phyloP scores from a whole-genome alignment of 2,797 vertebrate genomes.

The Thamnophis elegans region DNA sequence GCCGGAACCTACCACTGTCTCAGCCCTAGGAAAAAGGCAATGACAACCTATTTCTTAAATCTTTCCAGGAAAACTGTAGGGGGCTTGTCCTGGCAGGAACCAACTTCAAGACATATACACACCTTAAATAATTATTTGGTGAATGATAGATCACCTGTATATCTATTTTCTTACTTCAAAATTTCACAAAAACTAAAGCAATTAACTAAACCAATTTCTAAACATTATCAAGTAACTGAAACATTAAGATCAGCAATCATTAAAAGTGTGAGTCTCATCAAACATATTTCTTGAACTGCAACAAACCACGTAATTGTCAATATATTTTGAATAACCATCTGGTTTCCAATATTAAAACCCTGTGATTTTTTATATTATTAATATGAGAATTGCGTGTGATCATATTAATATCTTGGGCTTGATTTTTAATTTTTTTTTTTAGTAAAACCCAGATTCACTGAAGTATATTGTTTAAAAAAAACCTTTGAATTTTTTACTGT shows the following conservation, averaged over 20 bases:
- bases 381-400: slow-evolving; percentile 6
- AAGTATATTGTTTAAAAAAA: not conserved
- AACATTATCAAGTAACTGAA: not conserved
- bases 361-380: slow-evolving; percentile 8
- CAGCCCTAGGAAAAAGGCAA: not conserved
- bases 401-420: not conserved
- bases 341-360: slow-evolving; percentile 15
- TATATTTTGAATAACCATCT: slow-evolving; percentile 23
- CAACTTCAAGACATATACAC: not conserved
- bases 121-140: not conserved
- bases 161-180: not conserved
- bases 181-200: not conserved
- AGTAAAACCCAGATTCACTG: not conserved
- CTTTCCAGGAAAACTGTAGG: not conserved
- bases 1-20: not conserved
- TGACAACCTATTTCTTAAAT: not conserved
- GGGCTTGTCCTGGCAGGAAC: not conserved
- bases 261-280: slow-evolving; percentile 1
- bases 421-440: not conserved
- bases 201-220: not conserved
- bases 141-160: too few relatives aligned
- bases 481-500: not conserved
- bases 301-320: slow-evolving; percentile 30
- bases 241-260: slow-evolving; percentile 7
- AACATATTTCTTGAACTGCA: slow-evolving; percentile 18